These are phyloP conservation scores for Phymatocera aterrima DNA, from an alignment of 2,888 invertebrate species.

Conservation along the genomic window DNA sequence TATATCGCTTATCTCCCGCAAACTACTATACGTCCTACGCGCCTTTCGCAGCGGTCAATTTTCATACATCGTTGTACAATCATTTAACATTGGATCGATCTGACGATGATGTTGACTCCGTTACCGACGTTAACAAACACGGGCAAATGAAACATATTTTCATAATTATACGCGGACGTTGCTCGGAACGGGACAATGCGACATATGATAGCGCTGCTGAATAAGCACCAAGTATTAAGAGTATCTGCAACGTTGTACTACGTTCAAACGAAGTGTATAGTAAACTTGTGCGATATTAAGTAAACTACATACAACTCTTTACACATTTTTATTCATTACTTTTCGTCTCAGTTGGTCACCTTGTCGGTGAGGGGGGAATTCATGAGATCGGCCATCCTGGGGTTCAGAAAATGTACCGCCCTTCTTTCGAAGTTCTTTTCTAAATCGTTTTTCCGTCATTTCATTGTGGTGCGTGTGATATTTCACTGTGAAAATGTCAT, in stretches of 20 bases:
- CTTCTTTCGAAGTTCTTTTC: no score
- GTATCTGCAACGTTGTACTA: neutral
- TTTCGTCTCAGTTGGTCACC: no score
- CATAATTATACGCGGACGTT: neutral
- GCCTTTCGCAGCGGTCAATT: neutral
- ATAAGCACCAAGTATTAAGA: neutral
- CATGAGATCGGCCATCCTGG: no score
- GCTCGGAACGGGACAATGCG: neutral
- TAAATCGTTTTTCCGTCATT: no score
- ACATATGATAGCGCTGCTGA: neutral
- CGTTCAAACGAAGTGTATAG: neutral
- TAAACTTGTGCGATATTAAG: neutral
- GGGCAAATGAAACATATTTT: neutral
- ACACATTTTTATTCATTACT: no score
- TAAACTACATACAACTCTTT: no score
- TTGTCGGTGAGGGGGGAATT: no score
- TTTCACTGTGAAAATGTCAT: no score
- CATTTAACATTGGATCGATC: conserved; percentile 11
- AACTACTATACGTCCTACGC: neutral
- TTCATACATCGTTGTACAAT: neutral
- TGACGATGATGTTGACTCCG: neutral
- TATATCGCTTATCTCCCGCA: neutral
- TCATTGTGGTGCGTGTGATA: no score
- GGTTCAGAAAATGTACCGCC: no score
- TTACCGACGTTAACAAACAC: neutral